These are phyloP conservation scores for Dysmachus trigonus DNA, from an alignment of 2,888 invertebrate species.

Conservation along the genomic window DNA sequence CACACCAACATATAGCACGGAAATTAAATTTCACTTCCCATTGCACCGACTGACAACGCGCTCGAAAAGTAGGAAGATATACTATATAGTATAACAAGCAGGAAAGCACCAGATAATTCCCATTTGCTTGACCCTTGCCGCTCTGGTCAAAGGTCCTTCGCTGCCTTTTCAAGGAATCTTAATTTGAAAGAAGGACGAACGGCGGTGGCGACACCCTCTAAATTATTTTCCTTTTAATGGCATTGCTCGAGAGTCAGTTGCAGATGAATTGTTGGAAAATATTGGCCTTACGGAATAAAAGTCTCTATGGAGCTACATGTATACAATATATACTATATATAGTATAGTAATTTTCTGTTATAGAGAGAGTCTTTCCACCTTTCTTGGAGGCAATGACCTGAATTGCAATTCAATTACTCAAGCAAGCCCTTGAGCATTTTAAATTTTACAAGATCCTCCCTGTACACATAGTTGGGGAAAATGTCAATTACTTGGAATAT, in stretches of 20 bases:
- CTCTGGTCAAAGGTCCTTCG: not conserved
- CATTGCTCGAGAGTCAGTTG: not conserved
- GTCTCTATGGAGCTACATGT: too few relatives aligned
- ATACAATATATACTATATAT: not conserved
- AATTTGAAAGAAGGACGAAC: not conserved
- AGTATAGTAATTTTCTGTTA: not conserved
- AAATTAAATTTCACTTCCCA: slow-evolving; percentile 28
- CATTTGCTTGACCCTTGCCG: slow-evolving; percentile 4
- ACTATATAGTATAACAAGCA: not conserved
- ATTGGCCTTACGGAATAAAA: not conserved
- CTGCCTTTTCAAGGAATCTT: not conserved
- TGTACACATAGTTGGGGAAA: not conserved
- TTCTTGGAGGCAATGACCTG: not conserved
- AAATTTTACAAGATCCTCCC: not conserved
- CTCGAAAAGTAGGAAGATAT: not conserved
- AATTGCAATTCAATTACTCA: not conserved
- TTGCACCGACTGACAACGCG: not conserved
- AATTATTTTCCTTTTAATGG: slow-evolving; percentile 1
- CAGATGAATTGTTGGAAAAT: not conserved
- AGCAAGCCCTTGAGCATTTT: not conserved
- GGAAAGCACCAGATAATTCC: not conserved
- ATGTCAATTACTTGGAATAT: not conserved
- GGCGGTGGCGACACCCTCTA: not conserved
- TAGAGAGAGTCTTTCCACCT: not conserved
- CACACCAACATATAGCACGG: not conserved